Evolutionary conservation across 2,888 invertebrate genomes (phyloP).

Genomic region (Euplexia lucipara): DNA sequence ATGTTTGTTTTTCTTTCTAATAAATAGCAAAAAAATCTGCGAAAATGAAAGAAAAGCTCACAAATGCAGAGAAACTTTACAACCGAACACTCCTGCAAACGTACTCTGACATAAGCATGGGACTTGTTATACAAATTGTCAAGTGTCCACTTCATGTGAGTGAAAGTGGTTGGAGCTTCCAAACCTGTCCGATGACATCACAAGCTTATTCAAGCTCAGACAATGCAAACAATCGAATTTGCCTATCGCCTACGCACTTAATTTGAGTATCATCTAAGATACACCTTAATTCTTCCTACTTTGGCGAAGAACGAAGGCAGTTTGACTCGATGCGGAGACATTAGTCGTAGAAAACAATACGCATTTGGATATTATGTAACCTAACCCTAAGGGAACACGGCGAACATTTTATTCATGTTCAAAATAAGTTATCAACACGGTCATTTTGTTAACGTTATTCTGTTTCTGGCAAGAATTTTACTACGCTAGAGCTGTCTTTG

Average conservation of each 20-base stretch:
- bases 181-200: conserved; percentile 80
- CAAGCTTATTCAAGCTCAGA: conserved; percentile 56
- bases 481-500: too few relatives aligned
- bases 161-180: conserved; percentile 72
- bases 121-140: conserved; percentile 71
- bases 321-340: conserved; percentile 26
- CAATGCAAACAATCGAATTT: conserved; percentile 57
- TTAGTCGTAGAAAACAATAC: conserved; percentile 2
- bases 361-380: not conserved
- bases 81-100: conserved; percentile 8
- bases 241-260: conserved; percentile 34
- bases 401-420: not conserved
- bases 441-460: not conserved
- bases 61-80: conserved; percentile 14
- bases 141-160: conserved; percentile 64
- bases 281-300: not conserved
- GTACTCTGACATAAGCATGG: conserved; percentile 47
- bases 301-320: not conserved
- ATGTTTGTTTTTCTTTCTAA: too few relatives aligned
- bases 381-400: not conserved
- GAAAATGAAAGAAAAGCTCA: not conserved
- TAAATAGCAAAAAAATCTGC: too few relatives aligned
- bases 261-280: conserved; percentile 17
- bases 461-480: not conserved
- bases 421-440: too few relatives aligned